These are phyloP conservation scores for Urocolius indicus DNA, from an alignment of 2,113 vertebrate species.

Conservation along the genomic window DNA sequence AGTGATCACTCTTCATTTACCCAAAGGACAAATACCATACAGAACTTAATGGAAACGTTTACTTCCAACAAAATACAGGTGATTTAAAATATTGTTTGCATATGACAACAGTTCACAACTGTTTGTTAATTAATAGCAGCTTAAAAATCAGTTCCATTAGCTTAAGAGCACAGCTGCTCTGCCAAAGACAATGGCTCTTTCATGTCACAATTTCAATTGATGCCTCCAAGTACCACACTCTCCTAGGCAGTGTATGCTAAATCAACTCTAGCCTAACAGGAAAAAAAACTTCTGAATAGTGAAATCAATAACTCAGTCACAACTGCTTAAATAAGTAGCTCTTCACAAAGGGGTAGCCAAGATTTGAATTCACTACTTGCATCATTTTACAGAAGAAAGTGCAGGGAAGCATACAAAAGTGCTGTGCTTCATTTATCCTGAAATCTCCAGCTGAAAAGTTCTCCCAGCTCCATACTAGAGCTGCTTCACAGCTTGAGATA, in stretches of 20 bases:
- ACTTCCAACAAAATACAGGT: background rate
- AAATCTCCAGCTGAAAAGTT: background rate
- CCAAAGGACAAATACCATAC: background rate
- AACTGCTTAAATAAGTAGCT: background rate
- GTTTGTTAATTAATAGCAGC: background rate
- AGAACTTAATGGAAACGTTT: background rate
- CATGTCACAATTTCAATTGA: background rate
- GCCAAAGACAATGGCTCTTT: constrained; percentile 60
- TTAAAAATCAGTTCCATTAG: background rate
- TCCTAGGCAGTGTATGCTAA: background rate
- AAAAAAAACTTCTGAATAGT: background rate
- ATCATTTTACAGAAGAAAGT: background rate
- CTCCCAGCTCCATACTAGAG: background rate
- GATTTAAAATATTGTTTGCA: background rate
- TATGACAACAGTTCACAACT: background rate
- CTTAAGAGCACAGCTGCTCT: constrained; percentile 18
- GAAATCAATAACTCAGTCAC: background rate
- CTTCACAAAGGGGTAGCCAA: background rate
- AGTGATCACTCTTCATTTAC: background rate
- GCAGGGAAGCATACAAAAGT: background rate
- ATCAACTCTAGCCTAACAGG: background rate
- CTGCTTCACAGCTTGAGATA: background rate
- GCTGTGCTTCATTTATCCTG: background rate
- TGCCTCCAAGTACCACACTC: background rate
- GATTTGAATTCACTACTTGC: background rate